These are phyloP conservation scores for Salticus scenicus DNA, from an alignment of 2,888 invertebrate genomes.

Conservation along the genomic window DNA sequence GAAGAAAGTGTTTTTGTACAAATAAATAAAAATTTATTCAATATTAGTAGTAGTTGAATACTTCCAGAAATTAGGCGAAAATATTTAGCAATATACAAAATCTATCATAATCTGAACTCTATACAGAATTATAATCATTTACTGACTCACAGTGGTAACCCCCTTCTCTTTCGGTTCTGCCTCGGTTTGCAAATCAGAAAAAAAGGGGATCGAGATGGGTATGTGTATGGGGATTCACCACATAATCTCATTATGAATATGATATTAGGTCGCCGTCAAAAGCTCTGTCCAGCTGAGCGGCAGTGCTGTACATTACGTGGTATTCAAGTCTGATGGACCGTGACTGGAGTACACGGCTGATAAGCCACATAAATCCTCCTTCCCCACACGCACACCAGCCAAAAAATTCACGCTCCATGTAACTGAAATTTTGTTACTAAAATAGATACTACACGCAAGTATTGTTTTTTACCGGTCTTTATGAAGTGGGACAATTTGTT, in stretches of 20 bases:
- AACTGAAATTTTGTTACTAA: neutral
- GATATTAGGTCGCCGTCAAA: neutral
- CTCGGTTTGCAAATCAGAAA: neutral
- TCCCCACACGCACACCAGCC: neutral
- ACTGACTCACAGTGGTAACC: neutral
- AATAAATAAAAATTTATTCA: no score
- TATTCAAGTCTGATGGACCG: neutral
- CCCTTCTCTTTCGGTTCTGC: no score
- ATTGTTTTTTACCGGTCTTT: no score
- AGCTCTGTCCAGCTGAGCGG: neutral
- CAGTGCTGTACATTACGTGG: neutral
- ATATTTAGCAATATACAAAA: no score
- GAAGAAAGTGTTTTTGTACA: no score
- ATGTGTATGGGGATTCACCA: neutral
- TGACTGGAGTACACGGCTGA: neutral
- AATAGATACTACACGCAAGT: no score
- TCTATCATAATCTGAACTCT: no score
- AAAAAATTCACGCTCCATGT: neutral
- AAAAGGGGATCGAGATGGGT: neutral
- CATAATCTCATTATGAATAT: conserved; percentile 19
- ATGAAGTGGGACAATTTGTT: no score
- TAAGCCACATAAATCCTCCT: neutral
- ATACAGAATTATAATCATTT: no score
- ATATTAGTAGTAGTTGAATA: no score
- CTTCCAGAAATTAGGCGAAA: no score